Evolutionary conservation across 2,113 vertebrate genomes (phyloP).

Genomic region (Paramormyrops kingsleyae): DNA sequence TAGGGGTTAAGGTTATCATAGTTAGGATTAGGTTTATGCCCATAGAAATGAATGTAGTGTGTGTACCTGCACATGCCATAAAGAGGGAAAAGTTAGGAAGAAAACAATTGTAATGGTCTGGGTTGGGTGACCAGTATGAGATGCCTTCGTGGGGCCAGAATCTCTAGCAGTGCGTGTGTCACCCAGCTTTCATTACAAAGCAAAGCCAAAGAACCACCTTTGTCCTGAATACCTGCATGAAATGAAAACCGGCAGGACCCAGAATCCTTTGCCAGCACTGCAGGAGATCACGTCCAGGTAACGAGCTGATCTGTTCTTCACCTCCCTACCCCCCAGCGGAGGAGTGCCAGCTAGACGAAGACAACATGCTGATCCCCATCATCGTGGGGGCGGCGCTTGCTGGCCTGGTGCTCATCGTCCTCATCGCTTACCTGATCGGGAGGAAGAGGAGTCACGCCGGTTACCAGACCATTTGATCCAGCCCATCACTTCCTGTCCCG

Average conservation of each 20-base stretch:
- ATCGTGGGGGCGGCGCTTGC: slow-evolving; percentile 89
- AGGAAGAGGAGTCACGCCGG: slow-evolving; percentile 93
- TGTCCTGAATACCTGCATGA: background rate
- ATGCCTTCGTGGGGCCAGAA: background rate
- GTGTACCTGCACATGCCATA: background rate
- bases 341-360: slow-evolving; percentile 82
- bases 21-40: background rate
- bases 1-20: background rate
- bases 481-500: slow-evolving; percentile 6
- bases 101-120: background rate
- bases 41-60: background rate
- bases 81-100: background rate
- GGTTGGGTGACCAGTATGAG: background rate
- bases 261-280: background rate
- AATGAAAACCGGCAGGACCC: background rate
- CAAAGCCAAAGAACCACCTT: background rate
- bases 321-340: slow-evolving; percentile 61
- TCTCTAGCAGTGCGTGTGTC: background rate
- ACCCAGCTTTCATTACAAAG: background rate
- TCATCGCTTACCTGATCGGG: slow-evolving; percentile 92
- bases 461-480: slow-evolving; percentile 90
- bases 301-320: background rate
- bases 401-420: slow-evolving; percentile 85
- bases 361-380: slow-evolving; percentile 92
- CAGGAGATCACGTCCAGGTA: background rate